These are phyloP conservation scores for Atethmia centrago DNA, from an alignment of 2,888 invertebrate species.

Conservation along the genomic window DNA sequence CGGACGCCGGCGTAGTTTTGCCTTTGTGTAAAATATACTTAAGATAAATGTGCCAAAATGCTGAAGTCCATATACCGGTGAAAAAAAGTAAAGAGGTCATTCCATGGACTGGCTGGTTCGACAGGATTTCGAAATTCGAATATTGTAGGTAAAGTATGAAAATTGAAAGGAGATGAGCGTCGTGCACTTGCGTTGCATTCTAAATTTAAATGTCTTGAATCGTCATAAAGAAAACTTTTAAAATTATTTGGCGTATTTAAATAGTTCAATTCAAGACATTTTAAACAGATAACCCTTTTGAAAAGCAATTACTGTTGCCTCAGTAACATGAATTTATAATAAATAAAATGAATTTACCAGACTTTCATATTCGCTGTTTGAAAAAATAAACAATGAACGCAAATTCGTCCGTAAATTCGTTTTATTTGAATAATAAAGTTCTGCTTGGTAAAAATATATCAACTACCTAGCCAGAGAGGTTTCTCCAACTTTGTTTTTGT, in stretches of 20 bases:
- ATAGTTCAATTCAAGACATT: constrained; percentile 48
- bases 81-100: constrained; percentile 69
- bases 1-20: constrained; percentile 40
- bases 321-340: constrained; percentile 8
- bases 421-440: constrained; percentile 15
- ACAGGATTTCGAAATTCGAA: constrained; percentile 31
- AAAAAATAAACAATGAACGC: neutral
- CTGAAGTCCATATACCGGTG: constrained; percentile 42
- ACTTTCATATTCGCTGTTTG: neutral
- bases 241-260: neutral
- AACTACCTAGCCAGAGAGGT: constrained; percentile 81
- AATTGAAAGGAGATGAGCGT: constrained; percentile 55
- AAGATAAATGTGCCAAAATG: constrained; percentile 36
- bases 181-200: constrained; percentile 39
- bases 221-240: neutral
- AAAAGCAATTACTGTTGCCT: constrained; percentile 14
- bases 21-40: constrained; percentile 29
- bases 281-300: constrained; percentile 1
- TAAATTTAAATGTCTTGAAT: constrained; percentile 54
- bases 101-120: constrained; percentile 58
- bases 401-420: constrained; percentile 8
- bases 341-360: constrained; percentile 33
- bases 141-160: constrained; percentile 34
- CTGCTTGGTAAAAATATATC: constrained; percentile 50
- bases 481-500: constrained; percentile 78